Conservation (phyloP, 2,797 vertebrate species). For the Avahi laniger region DNA sequence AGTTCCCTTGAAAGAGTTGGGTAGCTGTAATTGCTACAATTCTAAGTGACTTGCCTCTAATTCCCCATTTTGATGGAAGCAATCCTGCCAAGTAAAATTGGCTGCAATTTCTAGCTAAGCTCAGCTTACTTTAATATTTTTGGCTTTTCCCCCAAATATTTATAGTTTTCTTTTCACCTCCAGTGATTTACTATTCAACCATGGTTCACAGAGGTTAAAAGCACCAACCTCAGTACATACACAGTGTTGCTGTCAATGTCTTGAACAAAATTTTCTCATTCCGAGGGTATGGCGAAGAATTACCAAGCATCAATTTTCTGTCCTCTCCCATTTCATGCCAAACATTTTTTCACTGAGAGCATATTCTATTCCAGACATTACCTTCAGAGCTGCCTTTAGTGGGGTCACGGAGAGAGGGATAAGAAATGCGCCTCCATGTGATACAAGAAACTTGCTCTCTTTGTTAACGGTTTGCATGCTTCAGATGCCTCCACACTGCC, state of each 20-base stretch:
- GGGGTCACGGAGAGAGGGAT: neutral
- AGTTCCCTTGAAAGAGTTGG: neutral
- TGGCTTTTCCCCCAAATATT: slow-evolving; percentile 62
- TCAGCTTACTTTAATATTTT: slow-evolving; percentile 66
- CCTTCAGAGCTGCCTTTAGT: neutral
- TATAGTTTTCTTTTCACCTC: slow-evolving; percentile 58
- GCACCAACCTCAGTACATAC: slow-evolving; percentile 8
- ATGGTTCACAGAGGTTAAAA: slow-evolving; percentile 39
- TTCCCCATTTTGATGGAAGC: slow-evolving; percentile 40
- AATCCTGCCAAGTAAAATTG: slow-evolving; percentile 54
- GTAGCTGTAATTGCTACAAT: neutral
- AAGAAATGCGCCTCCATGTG: neutral
- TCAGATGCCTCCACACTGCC: neutral
- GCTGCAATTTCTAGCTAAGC: slow-evolving; percentile 41
- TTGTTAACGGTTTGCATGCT: neutral
- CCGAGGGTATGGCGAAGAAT: slow-evolving; percentile 2
- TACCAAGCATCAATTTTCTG: slow-evolving; percentile 11
- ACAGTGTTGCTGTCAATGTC: neutral
- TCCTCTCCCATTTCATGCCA: neutral
- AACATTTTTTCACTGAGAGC: neutral
- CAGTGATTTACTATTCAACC: slow-evolving; percentile 54
- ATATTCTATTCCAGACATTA: neutral
- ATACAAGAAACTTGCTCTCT: neutral
- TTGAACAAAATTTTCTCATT: slow-evolving; percentile 34
- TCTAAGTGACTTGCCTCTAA: slow-evolving; percentile 43